Conservation (phyloP, 2,888 invertebrate species). For the Resseliella maxima region DNA sequence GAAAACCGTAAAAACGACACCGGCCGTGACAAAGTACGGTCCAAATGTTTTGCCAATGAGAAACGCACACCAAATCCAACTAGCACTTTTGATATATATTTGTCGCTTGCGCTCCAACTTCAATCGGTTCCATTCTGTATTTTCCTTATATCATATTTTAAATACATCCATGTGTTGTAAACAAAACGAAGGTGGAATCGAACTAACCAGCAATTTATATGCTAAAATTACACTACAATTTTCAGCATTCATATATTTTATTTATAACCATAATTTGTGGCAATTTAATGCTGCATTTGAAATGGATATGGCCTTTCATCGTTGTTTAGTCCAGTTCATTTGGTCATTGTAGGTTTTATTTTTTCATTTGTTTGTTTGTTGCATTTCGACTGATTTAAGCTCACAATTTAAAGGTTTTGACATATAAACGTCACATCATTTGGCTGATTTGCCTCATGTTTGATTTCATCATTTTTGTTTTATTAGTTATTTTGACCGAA, state of each 20-base stretch:
- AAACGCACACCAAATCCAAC: neutral
- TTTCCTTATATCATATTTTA: neutral
- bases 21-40: conserved; percentile 15
- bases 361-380: neutral
- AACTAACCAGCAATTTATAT: conserved; percentile 25
- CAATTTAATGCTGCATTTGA: conserved; percentile 33
- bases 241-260: conserved; percentile 51
- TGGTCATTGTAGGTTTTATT: neutral
- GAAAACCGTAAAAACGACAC: conserved; percentile 54
- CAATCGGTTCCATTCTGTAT: neutral
- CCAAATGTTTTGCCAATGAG: conserved; percentile 44
- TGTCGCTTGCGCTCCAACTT: conserved; percentile 43
- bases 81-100: neutral
- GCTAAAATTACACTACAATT: conserved; percentile 43
- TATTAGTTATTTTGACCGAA: neutral
- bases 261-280: conserved; percentile 54
- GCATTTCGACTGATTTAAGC: neutral
- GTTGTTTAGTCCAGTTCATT: neutral
- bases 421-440: neutral
- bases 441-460: neutral
- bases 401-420: neutral
- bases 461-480: neutral
- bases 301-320: neutral
- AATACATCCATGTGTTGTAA: neutral
- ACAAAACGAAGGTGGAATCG: conserved; percentile 33